Base-by-base conservation (phyloP, 2,888 invertebrate species). In the Acanthosepion esculentum region DNA sequence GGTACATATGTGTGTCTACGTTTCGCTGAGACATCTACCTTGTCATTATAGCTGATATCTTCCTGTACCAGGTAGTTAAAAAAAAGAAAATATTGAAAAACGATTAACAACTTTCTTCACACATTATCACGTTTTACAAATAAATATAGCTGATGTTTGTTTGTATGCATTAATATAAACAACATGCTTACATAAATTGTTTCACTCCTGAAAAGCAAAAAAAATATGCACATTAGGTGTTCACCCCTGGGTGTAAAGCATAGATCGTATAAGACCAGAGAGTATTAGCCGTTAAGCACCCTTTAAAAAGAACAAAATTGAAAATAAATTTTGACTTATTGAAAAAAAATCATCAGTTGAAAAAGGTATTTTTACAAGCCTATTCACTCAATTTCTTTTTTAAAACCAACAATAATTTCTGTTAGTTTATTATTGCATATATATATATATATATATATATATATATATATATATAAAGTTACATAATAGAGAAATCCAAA, bases 381-480 rank as follows among this genome's bases (percentile, higher is more conserved):
- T n/a, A 78, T n/a, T 15, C n/a, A n/a, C n/a, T n/a, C n/a, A 78
- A 33, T 33, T 33, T 59, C 59, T 59, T 59, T 59, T 23, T 59
- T 23, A 59, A 23, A 59, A 23, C 4, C 55, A 55, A 55, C 20
- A 55, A 55, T 55, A 55, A 53, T 53, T 53, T 53, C 8, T 41
- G 41, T 41, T 41, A 41, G 41, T 41, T 41, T 53, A 8, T 53
- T 26, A 23, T 64, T 64, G 29, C 29, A 78, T 78, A 78, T 78
- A 78, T 78, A 78, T 78, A 78, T n/a, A 78, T 78, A 78, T n/a
- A 78, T 78, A 78, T n/a, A 78, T 78, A 78, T n/a, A 78, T 78
- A 78, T 8, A 78, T 78, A 78, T 8, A 78, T 78, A 78, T 10
- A 78, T n/a, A 78, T 10, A 78, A 78, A 10, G n/a, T 10, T 29